Conservation (phyloP, 2,888 invertebrate species). For the Neoitamus cyanurus region DNA sequence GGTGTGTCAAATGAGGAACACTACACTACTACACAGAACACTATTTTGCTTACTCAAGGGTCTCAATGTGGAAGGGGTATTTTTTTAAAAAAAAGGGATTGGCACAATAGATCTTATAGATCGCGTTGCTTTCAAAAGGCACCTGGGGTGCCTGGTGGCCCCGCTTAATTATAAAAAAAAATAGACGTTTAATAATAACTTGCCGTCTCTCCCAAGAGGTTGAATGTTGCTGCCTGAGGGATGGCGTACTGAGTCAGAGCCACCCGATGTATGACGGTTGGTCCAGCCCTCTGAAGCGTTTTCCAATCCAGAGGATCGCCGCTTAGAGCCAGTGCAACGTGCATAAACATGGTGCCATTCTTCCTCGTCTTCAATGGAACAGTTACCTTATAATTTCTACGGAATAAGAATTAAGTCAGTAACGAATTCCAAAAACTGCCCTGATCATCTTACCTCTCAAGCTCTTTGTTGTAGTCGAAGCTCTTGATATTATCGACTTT, state of each 20-base stretch:
- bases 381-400: slow-evolving; percentile 75
- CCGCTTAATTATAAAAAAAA: too few relatives aligned
- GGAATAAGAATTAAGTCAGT: not conserved
- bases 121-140: too few relatives aligned
- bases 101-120: too few relatives aligned
- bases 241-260: slow-evolving; percentile 79
- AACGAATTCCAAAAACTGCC: not conserved
- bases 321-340: slow-evolving; percentile 76
- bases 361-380: slow-evolving; percentile 80
- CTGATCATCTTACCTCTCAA: slow-evolving; percentile 67
- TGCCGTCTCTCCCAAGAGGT: slow-evolving; percentile 72
- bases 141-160: too few relatives aligned
- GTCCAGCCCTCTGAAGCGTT: slow-evolving; percentile 70
- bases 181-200: too few relatives aligned
- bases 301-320: slow-evolving; percentile 70
- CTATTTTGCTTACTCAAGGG: too few relatives aligned
- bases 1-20: too few relatives aligned
- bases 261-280: slow-evolving; percentile 73
- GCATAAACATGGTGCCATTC: slow-evolving; percentile 87
- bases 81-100: too few relatives aligned
- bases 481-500: slow-evolving; percentile 72
- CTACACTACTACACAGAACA: too few relatives aligned
- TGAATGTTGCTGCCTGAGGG: slow-evolving; percentile 80
- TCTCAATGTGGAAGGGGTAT: too few relatives aligned
- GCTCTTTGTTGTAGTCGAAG: slow-evolving; percentile 74